Evolutionary conservation across 2,797 vertebrate genomes (phyloP).

Genomic region (Malacoctenus gilli): DNA sequence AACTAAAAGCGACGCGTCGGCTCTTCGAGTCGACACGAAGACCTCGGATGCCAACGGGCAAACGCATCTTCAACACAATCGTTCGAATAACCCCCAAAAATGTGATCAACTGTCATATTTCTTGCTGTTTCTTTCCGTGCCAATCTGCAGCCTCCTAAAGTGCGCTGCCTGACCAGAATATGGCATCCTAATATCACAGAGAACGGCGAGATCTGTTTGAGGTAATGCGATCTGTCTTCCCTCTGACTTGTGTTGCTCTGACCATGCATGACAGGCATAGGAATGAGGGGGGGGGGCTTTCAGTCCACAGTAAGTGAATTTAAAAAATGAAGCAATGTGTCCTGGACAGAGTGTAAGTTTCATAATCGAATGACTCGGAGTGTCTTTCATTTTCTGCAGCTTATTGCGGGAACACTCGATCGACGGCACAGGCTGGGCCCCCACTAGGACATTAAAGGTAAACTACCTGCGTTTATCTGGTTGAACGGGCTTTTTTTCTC

Average conservation of each 20-base stretch:
- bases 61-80: no score
- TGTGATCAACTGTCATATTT: no score
- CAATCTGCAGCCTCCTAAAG: slow-evolving; percentile 91
- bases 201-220: slow-evolving; percentile 97
- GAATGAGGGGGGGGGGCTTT: no score
- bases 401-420: slow-evolving; percentile 98
- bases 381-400: slow-evolving; percentile 74
- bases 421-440: slow-evolving; percentile 98
- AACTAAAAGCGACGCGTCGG: no score
- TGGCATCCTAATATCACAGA: slow-evolving; percentile 99
- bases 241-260: not conserved
- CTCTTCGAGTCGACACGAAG: no score
- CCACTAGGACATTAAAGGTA: slow-evolving; percentile 97
- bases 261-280: not conserved
- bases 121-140: slow-evolving; percentile 6
- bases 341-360: not conserved
- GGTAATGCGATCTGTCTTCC: slow-evolving; percentile 75
- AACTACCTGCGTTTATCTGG: slow-evolving; percentile 5
- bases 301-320: no score
- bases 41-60: no score
- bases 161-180: slow-evolving; percentile 96
- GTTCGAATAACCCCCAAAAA: no score
- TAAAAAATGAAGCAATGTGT: no score
- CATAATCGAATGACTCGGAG: not conserved
- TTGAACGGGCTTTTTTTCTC: not conserved